Percentiles rank a stretch among this genome's conserved stretches.
phyloP scores from a whole-genome alignment of 2,113 vertebrate genomes.

The Trichomycterus rosablanca region DNA sequence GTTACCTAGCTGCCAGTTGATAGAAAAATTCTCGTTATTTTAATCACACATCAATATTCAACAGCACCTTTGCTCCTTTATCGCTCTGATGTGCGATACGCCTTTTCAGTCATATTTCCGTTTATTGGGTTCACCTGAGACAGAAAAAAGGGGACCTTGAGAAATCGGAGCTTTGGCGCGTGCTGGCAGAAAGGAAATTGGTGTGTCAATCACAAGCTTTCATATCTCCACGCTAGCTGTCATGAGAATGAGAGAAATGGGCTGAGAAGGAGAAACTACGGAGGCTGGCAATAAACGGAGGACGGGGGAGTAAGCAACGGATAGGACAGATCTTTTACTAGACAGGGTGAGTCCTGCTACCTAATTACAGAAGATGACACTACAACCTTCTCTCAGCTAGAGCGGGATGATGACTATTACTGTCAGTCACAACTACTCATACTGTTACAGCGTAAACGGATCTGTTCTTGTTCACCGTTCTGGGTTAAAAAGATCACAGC shows the following conservation, averaged over 20 bases:
- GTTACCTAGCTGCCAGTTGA: neutral
- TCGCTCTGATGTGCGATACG: slow-evolving; percentile 32
- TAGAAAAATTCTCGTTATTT: slow-evolving; percentile 26
- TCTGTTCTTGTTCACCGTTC: slow-evolving; percentile 25
- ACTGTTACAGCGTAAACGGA: slow-evolving; percentile 1
- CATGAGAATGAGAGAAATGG: slow-evolving; percentile 43
- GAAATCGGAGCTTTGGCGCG: slow-evolving; percentile 43
- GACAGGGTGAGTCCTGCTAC: slow-evolving; percentile 26
- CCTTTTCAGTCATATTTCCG: slow-evolving; percentile 49
- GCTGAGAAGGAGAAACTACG: slow-evolving; percentile 23
- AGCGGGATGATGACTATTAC: slow-evolving; percentile 44
- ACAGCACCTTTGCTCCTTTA: slow-evolving; percentile 41
- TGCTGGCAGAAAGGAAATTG: slow-evolving; percentile 57
- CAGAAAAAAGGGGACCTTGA: slow-evolving; percentile 47
- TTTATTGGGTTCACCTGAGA: slow-evolving; percentile 48
- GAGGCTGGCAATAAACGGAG: slow-evolving; percentile 39
- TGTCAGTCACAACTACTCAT: slow-evolving; percentile 38
- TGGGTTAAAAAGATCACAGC: slow-evolving; percentile 28
- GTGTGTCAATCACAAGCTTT: slow-evolving; percentile 56
- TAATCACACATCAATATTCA: slow-evolving; percentile 51
- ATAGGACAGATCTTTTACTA: slow-evolving; percentile 39
- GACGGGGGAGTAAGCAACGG: slow-evolving; percentile 34
- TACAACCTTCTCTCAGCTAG: slow-evolving; percentile 30
- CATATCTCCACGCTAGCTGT: slow-evolving; percentile 53
- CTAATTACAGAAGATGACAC: slow-evolving; percentile 47